Conservation (phyloP, 2,113 vertebrate genomes). For the Polypterus senegalus region DNA sequence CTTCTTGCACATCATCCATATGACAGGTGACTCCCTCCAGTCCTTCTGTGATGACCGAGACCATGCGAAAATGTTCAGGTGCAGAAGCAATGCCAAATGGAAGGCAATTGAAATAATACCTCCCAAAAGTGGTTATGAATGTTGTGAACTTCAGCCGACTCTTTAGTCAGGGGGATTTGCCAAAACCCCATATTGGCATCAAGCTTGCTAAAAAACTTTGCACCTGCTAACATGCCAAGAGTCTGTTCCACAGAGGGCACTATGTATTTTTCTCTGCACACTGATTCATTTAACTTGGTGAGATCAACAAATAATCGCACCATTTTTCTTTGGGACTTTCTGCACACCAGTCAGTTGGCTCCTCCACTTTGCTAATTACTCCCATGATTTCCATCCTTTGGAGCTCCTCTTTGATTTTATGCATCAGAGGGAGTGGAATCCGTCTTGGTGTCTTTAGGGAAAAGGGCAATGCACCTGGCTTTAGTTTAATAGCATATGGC, state of each 20-base stretch:
- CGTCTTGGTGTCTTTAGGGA: slow-evolving; percentile 1
- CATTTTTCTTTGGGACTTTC: slow-evolving; percentile 2
- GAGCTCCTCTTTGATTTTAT: slow-evolving; percentile 13
- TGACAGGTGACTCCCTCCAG: background rate
- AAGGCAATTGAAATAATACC: background rate
- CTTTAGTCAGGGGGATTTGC: slow-evolving; percentile 1
- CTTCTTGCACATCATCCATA: background rate
- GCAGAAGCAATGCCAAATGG: slow-evolving; percentile 1
- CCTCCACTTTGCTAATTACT: slow-evolving; percentile 11
- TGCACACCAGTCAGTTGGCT: slow-evolving; percentile 17
- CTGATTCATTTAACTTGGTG: slow-evolving; percentile 7
- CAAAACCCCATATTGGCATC: slow-evolving; percentile 1
- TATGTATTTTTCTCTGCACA: slow-evolving; percentile 9
- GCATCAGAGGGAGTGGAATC: slow-evolving; percentile 8
- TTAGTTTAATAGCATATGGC: slow-evolving; percentile 9
- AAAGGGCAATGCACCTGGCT: slow-evolving; percentile 5
- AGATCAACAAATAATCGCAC: slow-evolving; percentile 14
- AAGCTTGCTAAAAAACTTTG: background rate
- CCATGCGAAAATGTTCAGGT: background rate
- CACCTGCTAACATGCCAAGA: slow-evolving; percentile 4
- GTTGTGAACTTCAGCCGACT: background rate
- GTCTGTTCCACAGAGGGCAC: slow-evolving; percentile 14
- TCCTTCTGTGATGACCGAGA: background rate
- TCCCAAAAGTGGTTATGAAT: background rate
- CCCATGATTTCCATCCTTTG: slow-evolving; percentile 4